Evolutionary conservation across 2,797 vertebrate species (phyloP).

Genomic region (Enteromius mattozi): DNA sequence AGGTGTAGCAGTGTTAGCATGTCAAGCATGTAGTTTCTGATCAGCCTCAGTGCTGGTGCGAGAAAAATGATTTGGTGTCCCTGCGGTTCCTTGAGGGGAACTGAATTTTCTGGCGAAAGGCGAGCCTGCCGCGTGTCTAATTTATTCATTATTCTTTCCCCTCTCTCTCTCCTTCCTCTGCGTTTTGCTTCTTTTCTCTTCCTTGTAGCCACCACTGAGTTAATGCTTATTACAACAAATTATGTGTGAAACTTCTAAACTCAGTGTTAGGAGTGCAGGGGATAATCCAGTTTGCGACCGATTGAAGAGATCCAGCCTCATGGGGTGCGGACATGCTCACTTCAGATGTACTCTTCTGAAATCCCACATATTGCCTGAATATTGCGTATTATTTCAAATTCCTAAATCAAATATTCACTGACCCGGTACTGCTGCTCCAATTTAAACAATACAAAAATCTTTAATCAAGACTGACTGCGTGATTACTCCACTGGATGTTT

Average conservation of each 20-base stretch:
- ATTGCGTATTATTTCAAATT: slow-evolving; percentile 64
- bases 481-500: slow-evolving; percentile 35
- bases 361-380: slow-evolving; percentile 70
- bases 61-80: slow-evolving; percentile 81
- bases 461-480: slow-evolving; percentile 35
- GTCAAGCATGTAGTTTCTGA: slow-evolving; percentile 56
- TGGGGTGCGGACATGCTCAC: slow-evolving; percentile 79
- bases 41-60: slow-evolving; percentile 72
- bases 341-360: slow-evolving; percentile 80
- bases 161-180: slow-evolving; percentile 76
- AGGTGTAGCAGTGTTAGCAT: slow-evolving; percentile 38
- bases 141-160: slow-evolving; percentile 87
- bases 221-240: slow-evolving; percentile 85
- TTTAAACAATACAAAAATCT: slow-evolving; percentile 63
- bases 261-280: slow-evolving; percentile 78
- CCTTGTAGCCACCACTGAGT: slow-evolving; percentile 72
- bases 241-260: slow-evolving; percentile 83
- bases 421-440: slow-evolving; percentile 47
- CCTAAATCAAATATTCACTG: slow-evolving; percentile 28
- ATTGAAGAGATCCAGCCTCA: slow-evolving; percentile 82
- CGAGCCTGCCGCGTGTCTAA: slow-evolving; percentile 80
- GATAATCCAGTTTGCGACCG: slow-evolving; percentile 81
- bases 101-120: slow-evolving; percentile 76
- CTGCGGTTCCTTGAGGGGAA: slow-evolving; percentile 81
- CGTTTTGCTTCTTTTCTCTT: slow-evolving; percentile 69